Evolutionary conservation across 2,888 invertebrate species (phyloP).

Genomic region (Adelphocoris suturalis): DNA sequence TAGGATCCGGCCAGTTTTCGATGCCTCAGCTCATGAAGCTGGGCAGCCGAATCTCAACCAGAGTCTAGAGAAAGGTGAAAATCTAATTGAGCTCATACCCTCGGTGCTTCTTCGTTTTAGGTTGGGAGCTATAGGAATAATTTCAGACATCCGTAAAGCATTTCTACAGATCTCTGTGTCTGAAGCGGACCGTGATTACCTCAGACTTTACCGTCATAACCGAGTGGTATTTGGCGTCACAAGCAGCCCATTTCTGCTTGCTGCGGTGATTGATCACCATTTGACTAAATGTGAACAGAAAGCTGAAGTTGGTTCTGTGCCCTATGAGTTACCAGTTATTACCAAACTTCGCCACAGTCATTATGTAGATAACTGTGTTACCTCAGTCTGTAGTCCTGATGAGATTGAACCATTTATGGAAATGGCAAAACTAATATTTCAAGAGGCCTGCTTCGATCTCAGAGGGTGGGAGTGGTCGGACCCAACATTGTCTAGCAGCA

Average conservation of each 20-base stretch:
- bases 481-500: neutral
- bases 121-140: constrained; percentile 65
- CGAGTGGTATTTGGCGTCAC: constrained; percentile 65
- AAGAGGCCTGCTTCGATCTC: neutral
- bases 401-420: constrained; percentile 36
- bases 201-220: constrained; percentile 47
- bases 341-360: constrained; percentile 15
- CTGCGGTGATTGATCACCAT: constrained; percentile 50
- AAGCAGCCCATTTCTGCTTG: constrained; percentile 68
- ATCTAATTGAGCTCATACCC: constrained; percentile 74
- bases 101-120: constrained; percentile 70
- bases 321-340: neutral
- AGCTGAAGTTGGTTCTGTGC: too few species aligned
- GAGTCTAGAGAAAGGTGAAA: constrained; percentile 75
- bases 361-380: constrained; percentile 26
- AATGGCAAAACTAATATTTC: neutral
- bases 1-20: constrained; percentile 76
- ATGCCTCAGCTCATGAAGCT: constrained; percentile 72
- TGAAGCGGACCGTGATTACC: neutral
- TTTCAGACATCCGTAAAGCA: too few species aligned
- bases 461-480: constrained; percentile 46
- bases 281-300: constrained; percentile 23
- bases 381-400: constrained; percentile 23
- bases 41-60: constrained; percentile 74
- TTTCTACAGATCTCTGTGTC: constrained; percentile 76